Conservation (phyloP, 1,140 invertebrate species). For the Chironomus tepperi region DNA sequence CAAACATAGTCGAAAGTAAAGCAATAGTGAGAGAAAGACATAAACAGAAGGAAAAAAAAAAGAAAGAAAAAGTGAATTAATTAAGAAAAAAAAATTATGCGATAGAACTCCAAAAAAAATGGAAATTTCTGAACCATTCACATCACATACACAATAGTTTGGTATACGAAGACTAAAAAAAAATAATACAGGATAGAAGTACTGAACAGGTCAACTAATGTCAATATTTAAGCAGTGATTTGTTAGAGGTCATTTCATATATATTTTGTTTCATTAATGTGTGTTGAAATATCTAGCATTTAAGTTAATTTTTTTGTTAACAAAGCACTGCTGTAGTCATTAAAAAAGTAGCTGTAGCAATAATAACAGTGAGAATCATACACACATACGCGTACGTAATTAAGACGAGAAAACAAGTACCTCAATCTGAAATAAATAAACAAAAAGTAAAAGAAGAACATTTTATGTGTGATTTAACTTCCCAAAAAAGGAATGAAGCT, state of each 20-base stretch:
- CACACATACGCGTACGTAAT: background rate
- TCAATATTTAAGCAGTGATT: slow-evolving; percentile 14
- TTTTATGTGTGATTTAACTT: too few relatives aligned
- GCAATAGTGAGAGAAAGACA: too few relatives aligned
- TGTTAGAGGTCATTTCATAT: slow-evolving; percentile 4
- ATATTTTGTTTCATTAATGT: background rate
- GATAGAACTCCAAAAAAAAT: too few relatives aligned
- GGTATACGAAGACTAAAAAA: too few relatives aligned
- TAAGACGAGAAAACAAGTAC: background rate
- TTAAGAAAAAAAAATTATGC: too few relatives aligned
- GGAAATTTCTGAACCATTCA: too few relatives aligned
- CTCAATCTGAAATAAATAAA: background rate
- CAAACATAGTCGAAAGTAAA: too few relatives aligned
- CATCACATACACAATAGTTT: too few relatives aligned
- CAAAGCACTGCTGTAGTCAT: background rate
- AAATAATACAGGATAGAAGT: background rate
- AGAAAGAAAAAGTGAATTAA: too few relatives aligned
- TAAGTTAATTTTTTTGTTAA: background rate
- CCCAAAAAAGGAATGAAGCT: background rate
- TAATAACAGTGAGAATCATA: slow-evolving; percentile 9
- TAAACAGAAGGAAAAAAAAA: too few relatives aligned
- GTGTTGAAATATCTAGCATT: slow-evolving; percentile 4
- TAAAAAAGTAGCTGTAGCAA: background rate
- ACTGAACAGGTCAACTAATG: background rate
- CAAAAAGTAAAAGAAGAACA: background rate